Evolutionary conservation across 2,888 invertebrate species (phyloP), one percentile per base, ranked within the genome.

Genomic region (Acleris emargana): DNA sequence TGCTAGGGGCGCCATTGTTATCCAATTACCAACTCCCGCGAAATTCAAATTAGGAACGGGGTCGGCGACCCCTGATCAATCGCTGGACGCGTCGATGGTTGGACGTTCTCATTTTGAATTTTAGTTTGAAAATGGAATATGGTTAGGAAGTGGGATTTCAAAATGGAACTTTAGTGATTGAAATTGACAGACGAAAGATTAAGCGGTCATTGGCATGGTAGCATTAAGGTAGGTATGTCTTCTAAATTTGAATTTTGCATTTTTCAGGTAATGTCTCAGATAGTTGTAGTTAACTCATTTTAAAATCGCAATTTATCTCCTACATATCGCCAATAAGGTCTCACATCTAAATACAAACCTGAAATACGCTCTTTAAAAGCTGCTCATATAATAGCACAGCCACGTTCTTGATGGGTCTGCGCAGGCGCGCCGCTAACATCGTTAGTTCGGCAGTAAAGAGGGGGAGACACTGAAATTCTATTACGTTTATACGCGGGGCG

Each of bases 11-110:
- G 87, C 84, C 88, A 90, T 91, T 90, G 91, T 92, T 91, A 92
- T 91, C 92, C 91, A 91, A 91, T 91, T 91, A 91, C 85, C 86
- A 79, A 83, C 85, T 87, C 89, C 89, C 87, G 89, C 87, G 86
- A 89, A 91, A 91, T 91, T 91, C 88, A 90, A 91, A 92, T 91
- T 89, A 90, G 89, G 87, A 82, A 78, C 84, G 77, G 87, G 90
- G 91, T 88, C 91, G 85, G 75, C 83, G 91, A 92, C 89, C 91
- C 85, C 81, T 87, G 87, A 88, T 89, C 88, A 87, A 87, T 86
- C 84, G 87, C 83, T 86, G 88, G 86, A 88, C 86, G 82, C 82
- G 73, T 52, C 28, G 38, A 17, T 7, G 18, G n/a, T 38, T 18
- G 32, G 38, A 43, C 25, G 17, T 45, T 45, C 25, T 9, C 9